phyloP scores from a whole-genome alignment of 2,797 vertebrate genomes.

The Uromys caudimaculatus region DNA sequence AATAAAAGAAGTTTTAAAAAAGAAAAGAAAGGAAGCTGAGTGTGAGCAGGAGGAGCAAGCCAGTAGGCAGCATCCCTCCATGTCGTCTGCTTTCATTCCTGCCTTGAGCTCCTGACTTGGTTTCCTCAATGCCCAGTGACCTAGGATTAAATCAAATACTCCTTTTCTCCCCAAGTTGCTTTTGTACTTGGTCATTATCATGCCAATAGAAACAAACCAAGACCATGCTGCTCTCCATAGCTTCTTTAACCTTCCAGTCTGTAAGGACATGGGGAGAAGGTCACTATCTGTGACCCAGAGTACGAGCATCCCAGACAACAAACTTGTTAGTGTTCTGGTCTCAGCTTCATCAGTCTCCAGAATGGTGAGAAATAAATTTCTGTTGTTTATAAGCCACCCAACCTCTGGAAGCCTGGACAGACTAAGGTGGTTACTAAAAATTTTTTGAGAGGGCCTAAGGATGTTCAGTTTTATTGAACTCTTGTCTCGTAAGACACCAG shows the following conservation, averaged over 20 bases:
- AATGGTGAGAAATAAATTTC: neutral
- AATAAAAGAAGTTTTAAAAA: neutral
- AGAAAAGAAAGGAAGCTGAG: neutral
- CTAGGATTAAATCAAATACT: neutral
- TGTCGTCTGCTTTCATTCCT: neutral
- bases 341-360: neutral
- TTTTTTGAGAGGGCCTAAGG: neutral
- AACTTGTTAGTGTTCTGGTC: neutral
- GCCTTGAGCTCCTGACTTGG: neutral
- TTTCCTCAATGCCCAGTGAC: neutral
- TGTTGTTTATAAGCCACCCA: neutral
- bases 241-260: neutral
- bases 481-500: neutral
- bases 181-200: neutral
- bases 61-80: neutral
- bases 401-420: neutral
- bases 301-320: neutral
- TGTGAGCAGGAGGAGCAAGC: neutral
- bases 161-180: neutral
- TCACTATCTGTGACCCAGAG: neutral
- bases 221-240: neutral
- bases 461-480: neutral
- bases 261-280: neutral
- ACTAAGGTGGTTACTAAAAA: neutral
- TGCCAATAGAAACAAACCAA: neutral